phyloP scores from a whole-genome alignment of 2,797 vertebrate genomes.

The Anomalospiza imberbis region DNA sequence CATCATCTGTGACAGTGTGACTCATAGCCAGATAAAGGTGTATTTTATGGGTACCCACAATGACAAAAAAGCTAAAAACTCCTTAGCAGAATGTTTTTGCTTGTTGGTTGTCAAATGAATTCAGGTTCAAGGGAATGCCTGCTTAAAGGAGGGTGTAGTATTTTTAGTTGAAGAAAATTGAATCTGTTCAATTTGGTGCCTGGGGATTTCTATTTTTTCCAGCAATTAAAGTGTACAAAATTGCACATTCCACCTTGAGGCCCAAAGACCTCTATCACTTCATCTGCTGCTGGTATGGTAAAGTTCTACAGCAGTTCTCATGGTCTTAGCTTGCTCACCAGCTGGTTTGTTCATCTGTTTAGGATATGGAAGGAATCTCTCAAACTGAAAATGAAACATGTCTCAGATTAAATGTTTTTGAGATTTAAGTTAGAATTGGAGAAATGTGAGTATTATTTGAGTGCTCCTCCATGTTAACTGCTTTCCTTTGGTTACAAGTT shows the following conservation, averaged over 20 bases:
- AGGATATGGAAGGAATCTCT: not conserved
- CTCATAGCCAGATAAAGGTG: not conserved
- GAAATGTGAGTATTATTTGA: not conserved
- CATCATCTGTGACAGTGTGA: not conserved
- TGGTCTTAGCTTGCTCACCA: not conserved
- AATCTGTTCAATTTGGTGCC: not conserved
- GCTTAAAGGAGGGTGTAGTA: not conserved
- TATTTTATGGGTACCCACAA: not conserved
- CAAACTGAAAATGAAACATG: not conserved
- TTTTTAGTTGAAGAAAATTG: not conserved
- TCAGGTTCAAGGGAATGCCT: not conserved
- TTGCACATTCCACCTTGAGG: not conserved
- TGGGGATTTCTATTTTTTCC: not conserved
- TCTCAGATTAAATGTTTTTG: not conserved
- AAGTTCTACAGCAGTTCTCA: not conserved
- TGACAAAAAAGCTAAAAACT: not conserved
- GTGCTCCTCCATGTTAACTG: not conserved
- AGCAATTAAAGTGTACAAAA: not conserved
- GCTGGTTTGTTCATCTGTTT: not conserved
- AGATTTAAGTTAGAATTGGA: not conserved
- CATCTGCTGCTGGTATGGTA: not conserved
- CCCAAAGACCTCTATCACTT: not conserved
- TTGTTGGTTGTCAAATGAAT: not conserved
- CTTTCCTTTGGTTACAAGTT: not conserved
- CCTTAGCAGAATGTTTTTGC: not conserved